These are phyloP conservation scores for Phragmatobia fuliginosa DNA, from an alignment of 2,888 invertebrate species.

Conservation along the genomic window DNA sequence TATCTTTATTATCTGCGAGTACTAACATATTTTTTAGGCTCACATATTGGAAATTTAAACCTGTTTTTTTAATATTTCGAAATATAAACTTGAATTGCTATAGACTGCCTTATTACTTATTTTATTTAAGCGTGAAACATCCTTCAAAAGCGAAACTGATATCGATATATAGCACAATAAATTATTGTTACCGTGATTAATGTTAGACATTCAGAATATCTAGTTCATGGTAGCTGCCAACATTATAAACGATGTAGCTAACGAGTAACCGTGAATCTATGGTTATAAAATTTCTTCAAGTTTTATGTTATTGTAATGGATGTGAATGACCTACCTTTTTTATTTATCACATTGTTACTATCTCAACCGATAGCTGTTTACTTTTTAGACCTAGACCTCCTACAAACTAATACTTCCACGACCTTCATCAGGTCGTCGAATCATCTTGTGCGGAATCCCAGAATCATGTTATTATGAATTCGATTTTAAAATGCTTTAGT, in stretches of 20 bases:
- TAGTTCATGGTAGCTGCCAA: conserved; percentile 24
- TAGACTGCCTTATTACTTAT: neutral
- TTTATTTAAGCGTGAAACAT: neutral
- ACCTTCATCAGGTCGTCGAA: too few relatives aligned
- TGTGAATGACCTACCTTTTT: too few relatives aligned
- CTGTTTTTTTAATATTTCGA: too few relatives aligned
- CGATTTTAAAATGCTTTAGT: too few relatives aligned
- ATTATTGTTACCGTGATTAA: conserved; percentile 16
- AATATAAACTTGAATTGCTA: neutral
- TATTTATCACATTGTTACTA: too few relatives aligned
- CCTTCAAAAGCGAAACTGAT: neutral
- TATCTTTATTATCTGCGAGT: too few relatives aligned
- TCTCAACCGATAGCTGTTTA: too few relatives aligned
- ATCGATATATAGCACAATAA: neutral
- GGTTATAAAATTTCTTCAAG: conserved; percentile 31
- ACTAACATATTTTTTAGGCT: too few relatives aligned
- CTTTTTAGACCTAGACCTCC: too few relatives aligned
- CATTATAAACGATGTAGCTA: conserved; percentile 25
- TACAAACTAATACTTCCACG: too few relatives aligned
- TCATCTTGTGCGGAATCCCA: too few relatives aligned
- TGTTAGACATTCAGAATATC: conserved; percentile 12
- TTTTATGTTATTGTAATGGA: neutral
- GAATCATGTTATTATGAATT: neutral
- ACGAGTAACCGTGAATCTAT: conserved; percentile 1
- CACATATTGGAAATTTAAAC: too few relatives aligned